Evolutionary conservation across 23 tunicate genomes (phyloP), one percentile per base, ranked within the genome.

Genomic region (Halocynthia aurantium): DNA sequence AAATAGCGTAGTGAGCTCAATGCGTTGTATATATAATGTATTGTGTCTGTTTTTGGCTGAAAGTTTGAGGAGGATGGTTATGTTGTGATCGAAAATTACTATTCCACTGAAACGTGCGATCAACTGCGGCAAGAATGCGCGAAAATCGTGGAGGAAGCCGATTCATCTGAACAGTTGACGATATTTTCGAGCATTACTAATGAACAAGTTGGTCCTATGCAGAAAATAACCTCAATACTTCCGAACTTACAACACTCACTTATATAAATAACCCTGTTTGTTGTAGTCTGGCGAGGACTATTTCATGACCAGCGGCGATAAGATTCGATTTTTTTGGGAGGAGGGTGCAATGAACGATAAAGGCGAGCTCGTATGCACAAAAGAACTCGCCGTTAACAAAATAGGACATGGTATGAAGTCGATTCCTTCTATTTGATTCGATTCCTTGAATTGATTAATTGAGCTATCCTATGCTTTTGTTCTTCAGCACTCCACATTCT

Each of bases 271-370:
- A 31, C 44, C 44, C 44, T 31, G 44, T 65, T 65, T 13, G 9
- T 65, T 13, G 9, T 65, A 65, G 70, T 40, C 22, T 10, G 70
- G 70, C 17, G 72, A 80, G 2, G 84, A 88, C 52, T 88, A 88
- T 60, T 80, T 88, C 7, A 19, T 88, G 55, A 79, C 71, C 21
- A 88, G 84, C 76, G 81, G 61, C 55, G 95, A 85, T 13, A 81
- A 81, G 51, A 86, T 86, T 31, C 75, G 92, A 22, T 86, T 57
- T 51, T 86, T 86, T 54, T 88, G 95, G 95, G 95, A 88, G 66
- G 75, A 61, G 20, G 84, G 80, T 11, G 95, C 95, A 8, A 15
- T 57, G 22, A 77, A 83, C 66, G 81, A 88, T 17, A 66, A 83
- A 20, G 95, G 95, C 52, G 75, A 77, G 8, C 64, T 88, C 18